Conservation (phyloP, 2,113 vertebrate species). For the Acrocephalus kingi region DNA sequence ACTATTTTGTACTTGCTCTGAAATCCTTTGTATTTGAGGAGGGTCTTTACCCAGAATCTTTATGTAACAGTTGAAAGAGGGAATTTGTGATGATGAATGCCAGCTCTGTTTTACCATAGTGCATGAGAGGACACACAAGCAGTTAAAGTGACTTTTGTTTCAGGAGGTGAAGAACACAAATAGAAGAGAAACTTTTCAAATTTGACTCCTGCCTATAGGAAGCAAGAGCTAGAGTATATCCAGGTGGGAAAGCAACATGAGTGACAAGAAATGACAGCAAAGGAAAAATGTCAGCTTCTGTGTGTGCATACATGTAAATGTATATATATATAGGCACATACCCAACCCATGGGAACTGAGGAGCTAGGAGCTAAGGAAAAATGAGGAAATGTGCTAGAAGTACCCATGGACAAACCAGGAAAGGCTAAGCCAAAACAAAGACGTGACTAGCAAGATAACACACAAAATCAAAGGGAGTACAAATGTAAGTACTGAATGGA, state of each 20-base stretch:
- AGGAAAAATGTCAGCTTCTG: background rate
- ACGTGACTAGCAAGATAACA: background rate
- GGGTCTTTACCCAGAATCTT: background rate
- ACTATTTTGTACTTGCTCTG: background rate
- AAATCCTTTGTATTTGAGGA: background rate
- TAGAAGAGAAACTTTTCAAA: background rate
- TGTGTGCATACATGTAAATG: fast-evolving
- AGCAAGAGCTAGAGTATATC: background rate
- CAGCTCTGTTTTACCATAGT: background rate
- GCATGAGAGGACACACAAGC: background rate
- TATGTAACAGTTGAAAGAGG: background rate
- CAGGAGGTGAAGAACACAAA: background rate
- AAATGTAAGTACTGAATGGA: background rate
- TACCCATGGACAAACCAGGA: background rate
- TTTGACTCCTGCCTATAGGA: background rate
- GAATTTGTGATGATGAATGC: background rate
- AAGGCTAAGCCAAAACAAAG: background rate
- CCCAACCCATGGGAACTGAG: background rate
- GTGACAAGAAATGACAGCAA: background rate
- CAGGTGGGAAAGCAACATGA: background rate
- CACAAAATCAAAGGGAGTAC: background rate
- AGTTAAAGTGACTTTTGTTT: background rate
- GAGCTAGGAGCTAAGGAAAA: background rate
- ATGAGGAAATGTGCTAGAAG: background rate
- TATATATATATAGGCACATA: background rate